Percentiles rank a stretch among this genome's conserved stretches.
Conservation (phyloP, 1,140 invertebrate genomes). For the Pseudachorutes palmiensis region DNA sequence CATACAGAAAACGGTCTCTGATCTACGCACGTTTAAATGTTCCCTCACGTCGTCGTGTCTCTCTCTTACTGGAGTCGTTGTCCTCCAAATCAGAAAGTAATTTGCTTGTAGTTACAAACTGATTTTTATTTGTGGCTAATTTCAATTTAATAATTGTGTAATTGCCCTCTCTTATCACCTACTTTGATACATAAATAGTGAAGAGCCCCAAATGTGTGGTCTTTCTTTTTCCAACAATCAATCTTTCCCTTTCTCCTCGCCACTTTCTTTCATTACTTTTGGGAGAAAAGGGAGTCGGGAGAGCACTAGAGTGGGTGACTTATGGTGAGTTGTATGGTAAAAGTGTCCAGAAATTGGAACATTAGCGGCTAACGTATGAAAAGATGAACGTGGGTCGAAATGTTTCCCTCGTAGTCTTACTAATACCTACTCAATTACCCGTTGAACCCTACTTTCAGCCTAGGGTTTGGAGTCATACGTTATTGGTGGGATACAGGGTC, state of each 20-base stretch:
- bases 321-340: neutral
- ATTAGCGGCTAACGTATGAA: neutral
- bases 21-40: too few species aligned
- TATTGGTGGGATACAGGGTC: neutral
- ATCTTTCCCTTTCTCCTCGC: neutral
- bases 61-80: too few species aligned
- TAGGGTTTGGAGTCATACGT: neutral
- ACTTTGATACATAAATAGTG: too few species aligned
- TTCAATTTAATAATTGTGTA: too few species aligned
- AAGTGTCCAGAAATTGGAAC: constrained; percentile 10
- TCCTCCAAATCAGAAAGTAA: too few species aligned
- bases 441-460: neutral
- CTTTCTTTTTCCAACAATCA: neutral
- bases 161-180: too few species aligned
- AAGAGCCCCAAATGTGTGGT: too few species aligned
- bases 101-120: too few species aligned
- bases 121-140: too few species aligned
- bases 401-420: neutral
- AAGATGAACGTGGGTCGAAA: neutral
- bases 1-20: too few species aligned
- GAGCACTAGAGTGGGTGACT: neutral
- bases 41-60: too few species aligned
- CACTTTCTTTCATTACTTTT: neutral
- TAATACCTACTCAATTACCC: constrained; percentile 12
- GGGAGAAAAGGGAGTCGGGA: neutral